A percentile compares a stretch with the other conserved stretches of the same genome.
Evolutionary conservation across 2,888 invertebrate genomes (phyloP).

Genomic region (Girardia tigrina): DNA sequence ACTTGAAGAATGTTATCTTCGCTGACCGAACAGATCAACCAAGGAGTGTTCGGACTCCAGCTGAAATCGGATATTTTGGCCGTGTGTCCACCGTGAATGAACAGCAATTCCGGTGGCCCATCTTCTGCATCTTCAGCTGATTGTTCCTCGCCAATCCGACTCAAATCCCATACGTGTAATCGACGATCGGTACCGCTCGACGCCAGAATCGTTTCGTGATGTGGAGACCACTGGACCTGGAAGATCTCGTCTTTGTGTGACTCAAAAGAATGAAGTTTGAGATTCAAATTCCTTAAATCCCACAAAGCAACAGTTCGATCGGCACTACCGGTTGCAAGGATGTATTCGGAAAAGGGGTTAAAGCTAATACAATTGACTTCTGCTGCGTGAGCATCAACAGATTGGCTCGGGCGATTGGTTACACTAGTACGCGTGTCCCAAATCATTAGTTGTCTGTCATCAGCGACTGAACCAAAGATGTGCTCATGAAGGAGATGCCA

Average conservation of each 20-base stretch:
- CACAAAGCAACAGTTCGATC: constrained; percentile 86
- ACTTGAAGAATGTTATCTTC: constrained; percentile 99
- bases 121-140: constrained; percentile 95
- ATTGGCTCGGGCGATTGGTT: constrained; percentile 88
- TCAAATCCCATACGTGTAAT: constrained; percentile 95
- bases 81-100: constrained; percentile 95
- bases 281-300: constrained; percentile 88
- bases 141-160: constrained; percentile 97
- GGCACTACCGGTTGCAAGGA: constrained; percentile 91
- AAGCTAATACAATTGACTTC: constrained; percentile 98
- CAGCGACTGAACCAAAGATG: constrained; percentile 93
- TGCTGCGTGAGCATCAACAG: constrained; percentile 94
- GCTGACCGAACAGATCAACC: constrained; percentile 98
- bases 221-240: constrained; percentile 99
- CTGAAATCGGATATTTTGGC: constrained; percentile 99
- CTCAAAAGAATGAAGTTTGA: constrained; percentile 96
- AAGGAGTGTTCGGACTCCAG: constrained; percentile 99
- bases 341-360: constrained; percentile 96
- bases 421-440: constrained; percentile 97
- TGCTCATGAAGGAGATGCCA: constrained; percentile 97
- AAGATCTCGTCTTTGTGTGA: constrained; percentile 99
- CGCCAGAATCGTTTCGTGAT: constrained; percentile 96
- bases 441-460: constrained; percentile 85
- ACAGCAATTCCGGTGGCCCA: constrained; percentile 85
- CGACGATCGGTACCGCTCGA: constrained; percentile 93